Conservation (phyloP, 1,140 invertebrate genomes). For the Micrasema minimum region DNA sequence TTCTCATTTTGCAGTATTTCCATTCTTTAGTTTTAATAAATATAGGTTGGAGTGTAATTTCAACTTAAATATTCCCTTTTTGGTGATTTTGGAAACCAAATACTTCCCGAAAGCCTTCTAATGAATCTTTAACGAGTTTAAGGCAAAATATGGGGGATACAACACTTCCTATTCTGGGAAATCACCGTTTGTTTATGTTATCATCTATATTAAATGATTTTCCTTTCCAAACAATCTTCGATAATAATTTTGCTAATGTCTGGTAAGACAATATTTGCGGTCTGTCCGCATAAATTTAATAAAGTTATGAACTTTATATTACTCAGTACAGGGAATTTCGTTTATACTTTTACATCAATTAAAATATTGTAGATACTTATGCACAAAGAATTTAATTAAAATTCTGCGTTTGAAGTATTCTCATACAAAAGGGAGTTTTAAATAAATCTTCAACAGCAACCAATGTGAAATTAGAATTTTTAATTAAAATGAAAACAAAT, state of each 20-base stretch:
- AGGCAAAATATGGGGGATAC: constrained; percentile 30
- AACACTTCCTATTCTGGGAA: constrained; percentile 27
- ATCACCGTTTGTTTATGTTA: constrained; percentile 32
- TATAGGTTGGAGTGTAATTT: background rate
- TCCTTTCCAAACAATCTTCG: constrained; percentile 10
- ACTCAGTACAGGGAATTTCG: background rate
- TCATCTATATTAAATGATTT: constrained; percentile 40
- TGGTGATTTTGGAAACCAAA: constrained; percentile 17
- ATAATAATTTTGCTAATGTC: constrained; percentile 34
- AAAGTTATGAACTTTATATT: constrained; percentile 22
- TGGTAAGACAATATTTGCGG: constrained; percentile 44
- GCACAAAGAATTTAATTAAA: no score
- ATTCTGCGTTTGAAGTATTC: no score
- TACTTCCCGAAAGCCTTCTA: constrained; percentile 11
- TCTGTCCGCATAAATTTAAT: constrained; percentile 48
- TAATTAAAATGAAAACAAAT: no score
- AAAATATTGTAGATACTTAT: no score
- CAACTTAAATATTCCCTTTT: constrained; percentile 31
- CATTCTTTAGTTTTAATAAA: no score
- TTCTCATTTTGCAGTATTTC: no score
- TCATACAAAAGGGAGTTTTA: no score
- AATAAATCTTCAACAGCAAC: no score
- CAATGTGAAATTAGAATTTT: no score
- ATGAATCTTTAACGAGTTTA: constrained; percentile 40
- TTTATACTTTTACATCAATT: no score